A percentile compares a stretch with the other conserved stretches of the same genome.
Conservation (phyloP, 2,113 vertebrate genomes). For the Podilymbus podiceps region DNA sequence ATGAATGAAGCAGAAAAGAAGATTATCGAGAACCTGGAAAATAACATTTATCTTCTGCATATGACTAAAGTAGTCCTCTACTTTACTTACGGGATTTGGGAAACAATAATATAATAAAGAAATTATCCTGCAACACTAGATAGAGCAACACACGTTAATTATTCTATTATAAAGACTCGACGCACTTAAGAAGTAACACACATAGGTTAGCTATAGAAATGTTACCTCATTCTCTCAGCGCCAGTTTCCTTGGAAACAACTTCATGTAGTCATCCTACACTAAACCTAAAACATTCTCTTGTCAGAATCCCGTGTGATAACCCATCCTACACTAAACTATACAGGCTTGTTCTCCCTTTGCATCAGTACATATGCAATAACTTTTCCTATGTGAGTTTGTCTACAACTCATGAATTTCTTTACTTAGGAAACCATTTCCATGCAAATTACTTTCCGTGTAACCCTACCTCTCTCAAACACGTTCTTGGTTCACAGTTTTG, state of each 20-base stretch:
- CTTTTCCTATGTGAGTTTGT: background rate
- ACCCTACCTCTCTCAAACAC: background rate
- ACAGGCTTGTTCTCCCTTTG: background rate
- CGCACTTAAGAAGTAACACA: background rate
- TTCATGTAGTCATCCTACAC: conserved; percentile 43
- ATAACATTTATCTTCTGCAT: background rate
- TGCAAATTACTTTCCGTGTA: conserved; percentile 11
- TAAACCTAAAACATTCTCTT: conserved; percentile 14
- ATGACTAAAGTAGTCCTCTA: background rate
- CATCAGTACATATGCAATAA: background rate
- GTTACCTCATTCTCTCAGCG: conserved; percentile 41
- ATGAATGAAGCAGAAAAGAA: background rate
- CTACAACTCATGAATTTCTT: background rate
- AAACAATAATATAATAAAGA: background rate
- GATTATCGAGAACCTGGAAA: background rate
- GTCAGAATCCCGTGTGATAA: conserved; percentile 15
- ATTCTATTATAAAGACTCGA: background rate
- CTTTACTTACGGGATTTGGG: background rate
- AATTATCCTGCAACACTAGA: background rate
- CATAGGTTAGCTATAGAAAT: background rate
- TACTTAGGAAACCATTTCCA: background rate
- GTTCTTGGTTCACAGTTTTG: background rate
- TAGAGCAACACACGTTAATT: background rate
- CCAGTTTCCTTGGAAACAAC: conserved; percentile 67
- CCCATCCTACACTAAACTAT: conserved; percentile 9